Evolutionary conservation across 2,888 invertebrate species (phyloP).

Genomic region (Neocrepidodera transversa): DNA sequence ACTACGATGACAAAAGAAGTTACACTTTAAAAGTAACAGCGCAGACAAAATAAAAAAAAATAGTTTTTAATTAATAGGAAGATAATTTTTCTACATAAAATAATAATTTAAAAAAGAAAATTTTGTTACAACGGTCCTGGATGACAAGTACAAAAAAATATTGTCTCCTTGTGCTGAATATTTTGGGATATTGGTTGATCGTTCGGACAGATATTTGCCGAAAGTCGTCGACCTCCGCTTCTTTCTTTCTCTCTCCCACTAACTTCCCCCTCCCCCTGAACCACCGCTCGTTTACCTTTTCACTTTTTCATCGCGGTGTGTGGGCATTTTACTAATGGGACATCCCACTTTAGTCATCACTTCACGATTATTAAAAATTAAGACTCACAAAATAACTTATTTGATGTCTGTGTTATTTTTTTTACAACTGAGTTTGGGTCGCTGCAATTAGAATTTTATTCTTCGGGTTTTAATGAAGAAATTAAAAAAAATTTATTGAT

Average conservation of each 20-base stretch:
- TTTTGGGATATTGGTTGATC: conserved; percentile 22
- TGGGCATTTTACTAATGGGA: conserved; percentile 21
- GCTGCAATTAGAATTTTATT: no score
- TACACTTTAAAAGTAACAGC: no score
- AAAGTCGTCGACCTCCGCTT: conserved; percentile 15
- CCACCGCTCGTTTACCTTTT: conserved; percentile 8
- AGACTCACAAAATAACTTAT: conserved; percentile 9
- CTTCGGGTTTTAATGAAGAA: no score
- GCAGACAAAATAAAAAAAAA: no score
- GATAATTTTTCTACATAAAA: no score
- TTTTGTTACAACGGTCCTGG: not conserved
- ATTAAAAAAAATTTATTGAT: not conserved
- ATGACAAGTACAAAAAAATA: not conserved
- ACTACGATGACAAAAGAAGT: no score
- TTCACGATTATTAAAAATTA: conserved; percentile 12
- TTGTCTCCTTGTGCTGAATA: conserved; percentile 9
- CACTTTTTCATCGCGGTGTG: conserved; percentile 13
- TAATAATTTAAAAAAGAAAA: not conserved
- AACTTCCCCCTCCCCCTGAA: not conserved
- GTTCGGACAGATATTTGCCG: conserved; percentile 15
- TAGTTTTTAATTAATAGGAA: no score
- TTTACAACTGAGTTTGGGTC: no score
- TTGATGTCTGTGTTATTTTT: conserved; percentile 1
- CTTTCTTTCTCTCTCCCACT: not conserved
- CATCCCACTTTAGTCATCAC: conserved; percentile 21